A percentile compares a stretch with the other conserved stretches of the same genome.
Conservation (phyloP, 2,797 vertebrate species). For the Nannoperca australis region DNA sequence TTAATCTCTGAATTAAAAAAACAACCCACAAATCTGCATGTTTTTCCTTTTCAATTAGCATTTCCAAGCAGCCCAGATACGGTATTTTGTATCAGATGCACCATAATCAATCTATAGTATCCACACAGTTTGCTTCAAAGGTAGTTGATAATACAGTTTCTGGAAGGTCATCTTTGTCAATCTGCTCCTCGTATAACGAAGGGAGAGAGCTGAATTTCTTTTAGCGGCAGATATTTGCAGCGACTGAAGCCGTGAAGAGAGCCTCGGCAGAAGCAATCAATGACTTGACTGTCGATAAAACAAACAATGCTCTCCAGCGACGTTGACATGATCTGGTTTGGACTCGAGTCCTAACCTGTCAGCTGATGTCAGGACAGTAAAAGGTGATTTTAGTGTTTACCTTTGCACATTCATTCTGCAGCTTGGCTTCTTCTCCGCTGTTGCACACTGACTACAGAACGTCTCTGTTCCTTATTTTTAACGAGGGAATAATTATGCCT, state of each 20-base stretch:
- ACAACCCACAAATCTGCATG: slow-evolving; percentile 7
- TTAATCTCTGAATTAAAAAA: slow-evolving; percentile 20
- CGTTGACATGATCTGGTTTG: slow-evolving; percentile 7
- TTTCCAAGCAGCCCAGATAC: not conserved
- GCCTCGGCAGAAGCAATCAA: not conserved
- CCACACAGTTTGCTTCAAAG: not conserved
- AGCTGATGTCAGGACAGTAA: not conserved
- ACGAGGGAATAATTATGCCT: slow-evolving; percentile 58
- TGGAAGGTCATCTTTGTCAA: not conserved
- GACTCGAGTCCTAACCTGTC: slow-evolving; percentile 9
- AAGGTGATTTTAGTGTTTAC: not conserved
- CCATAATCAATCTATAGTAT: not conserved
- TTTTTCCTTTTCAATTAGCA: not conserved
- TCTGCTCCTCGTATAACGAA: not conserved
- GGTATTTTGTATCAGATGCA: not conserved
- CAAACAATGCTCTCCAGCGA: slow-evolving; percentile 7
- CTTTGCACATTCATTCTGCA: not conserved
- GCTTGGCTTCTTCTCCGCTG: slow-evolving; percentile 13
- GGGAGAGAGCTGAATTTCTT: not conserved
- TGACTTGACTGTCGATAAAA: not conserved
- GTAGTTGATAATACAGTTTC: not conserved
- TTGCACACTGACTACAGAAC: not conserved
- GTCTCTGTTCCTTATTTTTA: slow-evolving; percentile 60
- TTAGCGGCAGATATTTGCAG: not conserved
- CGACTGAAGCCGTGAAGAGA: not conserved